A percentile compares a stretch with the other conserved stretches of the same genome.
phyloP scores from a whole-genome alignment of 2,113 vertebrate species.

The Calyptomena viridis region DNA sequence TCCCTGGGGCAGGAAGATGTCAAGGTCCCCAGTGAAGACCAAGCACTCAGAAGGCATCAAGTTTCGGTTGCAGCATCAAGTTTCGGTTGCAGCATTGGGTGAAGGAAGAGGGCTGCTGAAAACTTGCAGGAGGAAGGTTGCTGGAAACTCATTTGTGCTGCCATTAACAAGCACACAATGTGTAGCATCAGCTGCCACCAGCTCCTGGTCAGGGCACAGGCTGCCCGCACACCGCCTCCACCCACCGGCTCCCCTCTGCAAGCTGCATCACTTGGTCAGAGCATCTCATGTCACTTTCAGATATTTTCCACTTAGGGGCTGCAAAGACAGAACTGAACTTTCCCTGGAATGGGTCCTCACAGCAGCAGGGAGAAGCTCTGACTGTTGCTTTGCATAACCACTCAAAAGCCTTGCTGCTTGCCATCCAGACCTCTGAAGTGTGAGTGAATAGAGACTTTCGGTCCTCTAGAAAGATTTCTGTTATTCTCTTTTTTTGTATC shows the following conservation, averaged over 20 bases:
- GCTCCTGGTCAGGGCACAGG: fast-evolving
- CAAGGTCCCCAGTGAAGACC: not conserved
- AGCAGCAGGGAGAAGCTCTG: not conserved
- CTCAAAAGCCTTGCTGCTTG: not conserved
- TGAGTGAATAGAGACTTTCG: not conserved
- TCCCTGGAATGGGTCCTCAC: not conserved
- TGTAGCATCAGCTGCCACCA: not conserved
- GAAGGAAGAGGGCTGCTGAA: not conserved
- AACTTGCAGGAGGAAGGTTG: fast-evolving
- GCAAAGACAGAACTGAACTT: not conserved
- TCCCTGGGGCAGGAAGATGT: not conserved
- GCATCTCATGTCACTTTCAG: not conserved
- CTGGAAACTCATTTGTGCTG: fast-evolving
- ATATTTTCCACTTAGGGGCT: not conserved
- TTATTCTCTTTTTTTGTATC: not conserved
- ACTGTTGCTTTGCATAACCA: not conserved
- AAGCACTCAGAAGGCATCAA: not conserved
- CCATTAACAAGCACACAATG: fast-evolving
- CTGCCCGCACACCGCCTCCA: fast-evolving
- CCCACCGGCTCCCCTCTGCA: fast-evolving
- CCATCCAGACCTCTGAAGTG: not conserved
- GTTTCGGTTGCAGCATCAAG: fast-evolving
- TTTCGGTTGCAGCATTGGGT: fast-evolving
- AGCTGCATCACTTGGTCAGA: fast-evolving
- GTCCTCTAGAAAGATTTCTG: not conserved